Evolutionary conservation across 2,113 vertebrate species (phyloP).

Genomic region (Corynorhinus townsendii): DNA sequence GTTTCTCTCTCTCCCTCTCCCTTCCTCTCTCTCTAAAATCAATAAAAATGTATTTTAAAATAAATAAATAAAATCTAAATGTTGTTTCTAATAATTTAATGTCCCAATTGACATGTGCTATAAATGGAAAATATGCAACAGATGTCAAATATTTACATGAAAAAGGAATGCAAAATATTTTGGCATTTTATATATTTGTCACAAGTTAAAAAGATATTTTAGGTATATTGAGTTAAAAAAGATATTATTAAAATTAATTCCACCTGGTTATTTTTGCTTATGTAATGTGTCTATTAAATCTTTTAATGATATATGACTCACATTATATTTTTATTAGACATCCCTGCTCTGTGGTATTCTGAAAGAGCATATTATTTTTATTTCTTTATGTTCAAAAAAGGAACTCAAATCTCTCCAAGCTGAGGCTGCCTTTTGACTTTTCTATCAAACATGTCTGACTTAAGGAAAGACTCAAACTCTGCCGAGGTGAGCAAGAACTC

Average conservation of each 20-base stretch:
- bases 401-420: not conserved
- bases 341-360: not conserved
- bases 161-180: conserved; percentile 17
- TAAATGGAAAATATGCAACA: not conserved
- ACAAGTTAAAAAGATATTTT: not conserved
- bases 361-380: not conserved
- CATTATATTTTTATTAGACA: not conserved
- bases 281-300: not conserved
- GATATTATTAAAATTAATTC: not conserved
- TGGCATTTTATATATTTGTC: not conserved
- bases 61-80: not conserved
- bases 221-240: not conserved
- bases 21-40: not conserved
- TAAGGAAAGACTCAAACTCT: not conserved
- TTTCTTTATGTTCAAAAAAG: conserved; percentile 14
- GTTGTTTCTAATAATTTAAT: not conserved
- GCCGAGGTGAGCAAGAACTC: not conserved
- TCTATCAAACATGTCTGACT: not conserved
- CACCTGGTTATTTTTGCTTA: not conserved
- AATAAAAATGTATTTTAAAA: not conserved
- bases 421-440: not conserved
- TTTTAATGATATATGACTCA: not conserved
- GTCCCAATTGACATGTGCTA: not conserved
- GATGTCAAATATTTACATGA: not conserved
- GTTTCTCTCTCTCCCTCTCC: not conserved